Conservation (phyloP, 2,113 vertebrate genomes). For the Leuciscus idus region DNA sequence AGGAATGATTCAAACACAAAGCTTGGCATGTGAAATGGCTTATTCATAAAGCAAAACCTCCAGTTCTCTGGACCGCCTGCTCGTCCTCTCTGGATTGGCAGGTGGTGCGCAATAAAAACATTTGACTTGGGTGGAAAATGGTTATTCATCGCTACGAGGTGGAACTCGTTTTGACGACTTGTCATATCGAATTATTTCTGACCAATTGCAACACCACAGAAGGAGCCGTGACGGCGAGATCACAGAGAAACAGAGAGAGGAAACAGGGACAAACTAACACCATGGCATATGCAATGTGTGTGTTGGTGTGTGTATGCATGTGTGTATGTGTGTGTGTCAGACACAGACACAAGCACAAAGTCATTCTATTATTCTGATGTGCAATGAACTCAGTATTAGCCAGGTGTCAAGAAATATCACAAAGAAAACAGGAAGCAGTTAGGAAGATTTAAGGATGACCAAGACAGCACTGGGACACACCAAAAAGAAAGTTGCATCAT, state of each 20-base stretch:
- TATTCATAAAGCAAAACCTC: conserved; percentile 39
- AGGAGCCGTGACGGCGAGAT: conserved; percentile 51
- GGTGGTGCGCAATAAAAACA: background rate
- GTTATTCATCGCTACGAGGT: background rate
- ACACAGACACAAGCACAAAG: conserved; percentile 54
- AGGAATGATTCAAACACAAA: conserved; percentile 45
- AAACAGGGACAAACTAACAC: conserved; percentile 45
- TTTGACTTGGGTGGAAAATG: background rate
- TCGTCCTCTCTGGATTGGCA: conserved; percentile 29
- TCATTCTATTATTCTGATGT: conserved; percentile 29
- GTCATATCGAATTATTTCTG: conserved; percentile 32
- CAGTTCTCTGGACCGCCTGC: conserved; percentile 40
- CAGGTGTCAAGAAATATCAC: conserved; percentile 41
- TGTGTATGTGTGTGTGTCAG: conserved; percentile 24
- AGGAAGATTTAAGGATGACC: conserved; percentile 35
- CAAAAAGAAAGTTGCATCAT: conserved; percentile 40
- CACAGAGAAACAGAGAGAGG: conserved; percentile 58
- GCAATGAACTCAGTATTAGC: conserved; percentile 11
- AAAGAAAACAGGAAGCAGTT: conserved; percentile 23
- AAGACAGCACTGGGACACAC: conserved; percentile 25
- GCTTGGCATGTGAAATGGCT: conserved; percentile 36
- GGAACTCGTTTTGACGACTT: conserved; percentile 21
- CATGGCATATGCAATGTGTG: conserved; percentile 48
- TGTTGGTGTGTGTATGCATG: conserved; percentile 14
- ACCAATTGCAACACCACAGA: conserved; percentile 50